Base-by-base conservation (phyloP, 2,113 vertebrate species). In the Sclerurus mexicanus region DNA sequence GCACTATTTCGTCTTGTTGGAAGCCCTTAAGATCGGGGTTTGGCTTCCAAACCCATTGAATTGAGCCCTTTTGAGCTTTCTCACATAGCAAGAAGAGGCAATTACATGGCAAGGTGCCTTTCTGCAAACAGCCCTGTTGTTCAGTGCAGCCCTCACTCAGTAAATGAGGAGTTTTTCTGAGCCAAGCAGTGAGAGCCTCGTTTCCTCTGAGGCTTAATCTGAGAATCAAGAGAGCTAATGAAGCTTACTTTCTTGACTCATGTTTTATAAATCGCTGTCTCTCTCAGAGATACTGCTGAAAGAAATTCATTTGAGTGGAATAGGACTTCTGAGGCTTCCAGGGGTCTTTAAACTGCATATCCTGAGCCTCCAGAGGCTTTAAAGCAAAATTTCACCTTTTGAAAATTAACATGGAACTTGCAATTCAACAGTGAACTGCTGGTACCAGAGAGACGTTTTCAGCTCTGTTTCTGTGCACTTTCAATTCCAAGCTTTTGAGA, bases 401-500 rank as follows among this genome's bases (percentile, higher is more conserved):
- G 2, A 69, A 90, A 95, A 90, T 50, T 17, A 92, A 76, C 44
- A 35, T 30, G 53, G 27, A 56, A 40, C 49, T 78, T 64, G 49
- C 53, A 91, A 58, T 87, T 87, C 53, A 67, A 27, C 67, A 68
- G 47, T 58, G 60, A 80, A 66, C 30, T 33, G 33, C 63, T 60
- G 80, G 42, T 75, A 69, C 64, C 27, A 4, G 64, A 18, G 67
- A 80, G 53, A 19, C 49, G 63, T 94, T 75, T 85, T 60, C 50
- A 49, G 35, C 46, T 13, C 14, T 46, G 91, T 91, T 84, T 93
- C 74, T 93, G 86, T 89, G 62, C 63, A 8, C 67, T 64, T 95
- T 80, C 83, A 96, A 23, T 84, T 89, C 89, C 78, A 85, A 89
- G 81, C 75, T 69, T 86, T 47, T 92, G 93, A 93, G 86, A 96